Percentiles rank a stretch among this genome's conserved stretches.
Conservation (phyloP, 1,140 invertebrate genomes). For the Drosophila gunungcola region DNA sequence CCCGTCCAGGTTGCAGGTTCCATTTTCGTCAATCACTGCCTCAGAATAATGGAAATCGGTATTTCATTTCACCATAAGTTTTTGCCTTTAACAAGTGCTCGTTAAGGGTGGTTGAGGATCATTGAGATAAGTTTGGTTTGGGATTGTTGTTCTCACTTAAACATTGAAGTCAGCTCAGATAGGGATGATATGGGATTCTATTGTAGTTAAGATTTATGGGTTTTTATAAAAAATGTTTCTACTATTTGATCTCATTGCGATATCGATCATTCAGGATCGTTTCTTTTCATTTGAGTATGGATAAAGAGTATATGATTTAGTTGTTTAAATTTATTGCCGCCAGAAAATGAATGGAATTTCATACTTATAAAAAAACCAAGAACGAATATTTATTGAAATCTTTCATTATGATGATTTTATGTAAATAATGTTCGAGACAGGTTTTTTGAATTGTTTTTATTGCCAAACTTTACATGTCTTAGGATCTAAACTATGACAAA, state of each 20-base stretch:
- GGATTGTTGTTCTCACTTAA: not conserved
- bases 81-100: slow-evolving; percentile 19
- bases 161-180: not conserved
- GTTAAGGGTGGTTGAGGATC: slow-evolving; percentile 13
- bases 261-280: no score
- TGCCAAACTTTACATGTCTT: slow-evolving; percentile 25
- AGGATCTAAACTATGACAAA: slow-evolving; percentile 25
- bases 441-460: slow-evolving; percentile 22
- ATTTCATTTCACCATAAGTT: slow-evolving; percentile 22
- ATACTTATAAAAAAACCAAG: no score
- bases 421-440: slow-evolving; percentile 4
- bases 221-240: not conserved
- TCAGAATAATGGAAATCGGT: slow-evolving; percentile 15
- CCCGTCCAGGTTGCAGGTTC: not conserved
- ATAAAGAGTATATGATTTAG: no score
- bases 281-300: no score
- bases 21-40: slow-evolving; percentile 35
- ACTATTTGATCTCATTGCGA: no score
- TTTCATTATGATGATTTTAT: no score
- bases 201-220: not conserved
- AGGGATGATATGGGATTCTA: not conserved
- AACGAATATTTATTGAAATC: no score
- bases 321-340: no score
- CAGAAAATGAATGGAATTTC: no score
- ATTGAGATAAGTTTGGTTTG: not conserved